phyloP scores from a whole-genome alignment of 1,140 invertebrate genomes.

The Drosophila chauvacae region DNA sequence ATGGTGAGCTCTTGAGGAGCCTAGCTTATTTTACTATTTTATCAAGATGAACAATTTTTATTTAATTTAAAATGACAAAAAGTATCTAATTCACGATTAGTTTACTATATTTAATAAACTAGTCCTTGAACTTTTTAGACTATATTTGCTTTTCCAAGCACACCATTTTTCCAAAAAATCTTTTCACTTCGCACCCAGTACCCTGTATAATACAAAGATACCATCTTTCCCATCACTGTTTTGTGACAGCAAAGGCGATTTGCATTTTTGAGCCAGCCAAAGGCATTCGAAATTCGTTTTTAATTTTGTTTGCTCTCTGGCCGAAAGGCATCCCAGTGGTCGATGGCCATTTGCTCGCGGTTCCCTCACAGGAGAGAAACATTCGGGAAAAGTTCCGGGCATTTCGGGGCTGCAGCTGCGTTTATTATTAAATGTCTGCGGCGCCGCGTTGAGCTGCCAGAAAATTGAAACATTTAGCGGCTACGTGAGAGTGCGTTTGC shows the following conservation, averaged over 20 bases:
- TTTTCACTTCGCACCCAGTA: not conserved
- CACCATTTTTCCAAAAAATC: too few relatives aligned
- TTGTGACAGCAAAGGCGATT: constrained; percentile 54
- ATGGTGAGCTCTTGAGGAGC: too few relatives aligned
- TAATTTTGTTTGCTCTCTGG: constrained; percentile 77
- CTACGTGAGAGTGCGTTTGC: constrained; percentile 67
- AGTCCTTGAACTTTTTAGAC: too few relatives aligned
- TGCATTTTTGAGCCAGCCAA: constrained; percentile 69
- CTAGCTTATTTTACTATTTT: too few relatives aligned
- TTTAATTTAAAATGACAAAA: too few relatives aligned
- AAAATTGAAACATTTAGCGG: constrained; percentile 76
- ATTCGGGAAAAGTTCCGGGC: constrained; percentile 29
- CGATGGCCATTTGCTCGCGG: constrained; percentile 55
- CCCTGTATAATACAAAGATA: too few relatives aligned
- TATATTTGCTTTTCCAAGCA: not conserved
- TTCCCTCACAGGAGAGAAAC: constrained; percentile 3
- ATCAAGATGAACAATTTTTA: too few relatives aligned
- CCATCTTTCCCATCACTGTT: constrained; percentile 19
- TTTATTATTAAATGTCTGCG: constrained; percentile 75
- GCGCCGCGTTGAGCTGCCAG: constrained; percentile 69
- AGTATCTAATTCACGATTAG: too few relatives aligned
- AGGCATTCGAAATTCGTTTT: constrained; percentile 75
- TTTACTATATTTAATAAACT: too few relatives aligned
- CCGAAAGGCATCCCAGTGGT: constrained; percentile 50
- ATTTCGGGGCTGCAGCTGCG: constrained; percentile 49